Base-by-base conservation (phyloP, 2,888 invertebrate genomes). In the Apamea sordens region DNA sequence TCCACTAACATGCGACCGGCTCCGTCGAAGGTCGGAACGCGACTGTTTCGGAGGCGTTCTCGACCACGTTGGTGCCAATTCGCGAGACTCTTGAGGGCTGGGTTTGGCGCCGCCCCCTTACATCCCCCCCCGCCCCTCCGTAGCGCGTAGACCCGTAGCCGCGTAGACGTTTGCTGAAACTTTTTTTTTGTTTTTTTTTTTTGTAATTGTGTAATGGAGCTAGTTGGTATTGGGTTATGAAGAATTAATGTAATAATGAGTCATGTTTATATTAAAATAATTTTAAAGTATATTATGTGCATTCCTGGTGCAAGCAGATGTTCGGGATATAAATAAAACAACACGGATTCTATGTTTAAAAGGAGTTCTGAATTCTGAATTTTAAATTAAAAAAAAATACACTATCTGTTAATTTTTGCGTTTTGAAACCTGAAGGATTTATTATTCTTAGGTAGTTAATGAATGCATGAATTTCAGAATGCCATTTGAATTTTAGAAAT, bases 31-130 rank as follows among this genome's bases (percentile, higher is more conserved):
- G 92, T 89, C 92, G 88, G 90, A 88, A 91, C 92, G 92, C 91
- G 91, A 95, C 95, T 94, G 92, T 89, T 90, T 91, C 82, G 89
- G 85, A 89, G 92, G 92, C 91, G 92, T 88, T 86, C 83, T 90
- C 90, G 85, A 86, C 82, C 85, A 86, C 86, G 80, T 83, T 86
- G 90, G 90, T 91, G 90, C 91, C 92, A 92, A 93, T 93, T 92
- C 93, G 92, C 92, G 91, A 90, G 89, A 78, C 88, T 76, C 79
- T 78, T 68, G 91, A 89, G 90, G 91, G 93, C 90, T 84, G 89
- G 91, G 79, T 88, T 88, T 85, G 82, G 93, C 92, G 76, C 92
- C 95, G 94, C 95, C 95, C 90, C 85, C 89, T 89, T 88, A 82
- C 41, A 77, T 80, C 86, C 89, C 89, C 89, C 89, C 89, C 85